Evolutionary conservation across 2,888 invertebrate species (phyloP).

Genomic region (Iselma pallidipennis): DNA sequence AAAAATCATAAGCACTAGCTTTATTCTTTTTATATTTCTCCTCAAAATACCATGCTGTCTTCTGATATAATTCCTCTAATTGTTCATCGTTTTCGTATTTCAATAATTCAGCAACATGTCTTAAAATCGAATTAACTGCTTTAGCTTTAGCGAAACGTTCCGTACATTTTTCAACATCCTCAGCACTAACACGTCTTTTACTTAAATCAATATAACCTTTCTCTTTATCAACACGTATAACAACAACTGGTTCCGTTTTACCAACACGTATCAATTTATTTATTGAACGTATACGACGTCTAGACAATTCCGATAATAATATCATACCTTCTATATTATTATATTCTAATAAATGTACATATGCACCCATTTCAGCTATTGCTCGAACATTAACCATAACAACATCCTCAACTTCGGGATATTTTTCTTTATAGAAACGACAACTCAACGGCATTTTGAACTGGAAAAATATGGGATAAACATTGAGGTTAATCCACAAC

Average conservation of each 20-base stretch:
- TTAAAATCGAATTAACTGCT: constrained; percentile 95
- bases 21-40: constrained; percentile 94
- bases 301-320: constrained; percentile 93
- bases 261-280: constrained; percentile 99
- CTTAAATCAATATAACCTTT: constrained; percentile 99
- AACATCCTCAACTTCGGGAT: constrained; percentile 98
- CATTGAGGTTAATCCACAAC: neutral
- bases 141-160: constrained; percentile 98
- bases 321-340: constrained; percentile 99
- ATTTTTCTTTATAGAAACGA: constrained; percentile 96
- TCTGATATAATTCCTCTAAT: constrained; percentile 91
- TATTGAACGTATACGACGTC: constrained; percentile 98
- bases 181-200: constrained; percentile 96
- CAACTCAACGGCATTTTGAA: constrained; percentile 85
- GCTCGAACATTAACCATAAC: constrained; percentile 99
- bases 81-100: constrained; percentile 90
- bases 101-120: constrained; percentile 95
- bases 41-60: constrained; percentile 98
- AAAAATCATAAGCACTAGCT: constrained; percentile 95
- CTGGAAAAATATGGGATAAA: constrained; percentile 21
- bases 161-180: constrained; percentile 98
- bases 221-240: constrained; percentile 98
- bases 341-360: constrained; percentile 96
- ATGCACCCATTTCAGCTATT: constrained; percentile 99
- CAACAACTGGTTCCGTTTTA: constrained; percentile 98